A percentile compares a stretch with the other conserved stretches of the same genome.
Evolutionary conservation across 2,888 invertebrate genomes (phyloP).

Genomic region (Maniola hyperantus): DNA sequence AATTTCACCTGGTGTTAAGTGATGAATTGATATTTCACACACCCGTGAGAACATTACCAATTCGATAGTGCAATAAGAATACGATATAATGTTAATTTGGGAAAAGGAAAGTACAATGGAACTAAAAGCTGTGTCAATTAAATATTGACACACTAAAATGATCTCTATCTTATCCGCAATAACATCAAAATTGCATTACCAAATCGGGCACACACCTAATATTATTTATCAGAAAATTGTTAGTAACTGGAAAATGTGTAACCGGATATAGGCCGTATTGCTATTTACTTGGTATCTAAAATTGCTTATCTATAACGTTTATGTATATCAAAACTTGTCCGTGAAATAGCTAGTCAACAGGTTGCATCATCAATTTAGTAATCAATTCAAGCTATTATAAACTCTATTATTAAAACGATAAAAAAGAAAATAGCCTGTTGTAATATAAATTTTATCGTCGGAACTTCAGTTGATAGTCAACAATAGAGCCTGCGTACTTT

Average conservation of each 20-base stretch:
- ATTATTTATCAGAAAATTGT: slow-evolving; percentile 14
- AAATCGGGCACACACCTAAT: background rate
- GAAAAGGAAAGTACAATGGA: slow-evolving; percentile 19
- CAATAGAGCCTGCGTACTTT: slow-evolving; percentile 38
- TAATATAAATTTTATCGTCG: background rate
- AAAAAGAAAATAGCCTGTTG: background rate
- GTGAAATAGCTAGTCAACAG: slow-evolving; percentile 1
- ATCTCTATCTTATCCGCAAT: slow-evolving; percentile 4
- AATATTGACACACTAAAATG: slow-evolving; percentile 9
- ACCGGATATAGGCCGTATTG: background rate
- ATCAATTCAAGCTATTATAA: background rate
- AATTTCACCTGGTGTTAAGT: no score
- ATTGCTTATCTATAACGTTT: background rate
- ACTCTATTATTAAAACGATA: background rate
- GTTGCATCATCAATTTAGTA: slow-evolving; percentile 8
- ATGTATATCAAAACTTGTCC: slow-evolving; percentile 1
- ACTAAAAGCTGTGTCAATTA: slow-evolving; percentile 7
- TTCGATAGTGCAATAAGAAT: slow-evolving; percentile 12
- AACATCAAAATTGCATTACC: slow-evolving; percentile 17
- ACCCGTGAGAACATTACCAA: slow-evolving; percentile 12
- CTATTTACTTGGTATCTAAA: background rate
- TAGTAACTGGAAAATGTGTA: background rate
- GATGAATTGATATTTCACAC: no score
- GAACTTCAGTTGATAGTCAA: slow-evolving; percentile 14
- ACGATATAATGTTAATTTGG: slow-evolving; percentile 5